Conservation (phyloP, 1,140 invertebrate genomes). For the Apocrypta bakeri region DNA sequence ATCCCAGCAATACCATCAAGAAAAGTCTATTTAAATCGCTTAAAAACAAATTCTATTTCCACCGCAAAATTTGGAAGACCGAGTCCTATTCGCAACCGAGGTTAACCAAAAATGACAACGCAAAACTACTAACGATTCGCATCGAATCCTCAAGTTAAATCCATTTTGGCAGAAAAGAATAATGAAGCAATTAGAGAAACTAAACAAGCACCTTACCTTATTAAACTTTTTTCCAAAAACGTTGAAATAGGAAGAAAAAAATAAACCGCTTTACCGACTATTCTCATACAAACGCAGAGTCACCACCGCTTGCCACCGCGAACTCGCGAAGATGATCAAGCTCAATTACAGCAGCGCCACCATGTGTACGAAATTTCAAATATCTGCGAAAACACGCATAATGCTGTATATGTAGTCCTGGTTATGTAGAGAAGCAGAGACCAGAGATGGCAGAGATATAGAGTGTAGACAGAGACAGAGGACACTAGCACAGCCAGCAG, state of each 20-base stretch:
- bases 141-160: neutral
- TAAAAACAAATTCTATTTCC: neutral
- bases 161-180: neutral
- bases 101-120: slow-evolving; percentile 63
- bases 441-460: neutral
- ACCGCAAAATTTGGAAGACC: neutral
- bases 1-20: neutral
- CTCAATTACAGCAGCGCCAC: slow-evolving; percentile 14
- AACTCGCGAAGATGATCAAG: slow-evolving; percentile 10
- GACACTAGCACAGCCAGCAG: too few relatives aligned
- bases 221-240: slow-evolving; percentile 3
- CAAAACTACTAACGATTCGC: slow-evolving; percentile 53
- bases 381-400: slow-evolving; percentile 23
- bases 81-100: neutral
- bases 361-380: neutral
- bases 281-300: slow-evolving; percentile 41
- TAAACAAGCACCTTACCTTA: neutral
- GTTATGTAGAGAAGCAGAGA: neutral
- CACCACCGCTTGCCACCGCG: too few relatives aligned
- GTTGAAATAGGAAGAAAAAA: slow-evolving; percentile 20
- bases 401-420: too few relatives aligned
- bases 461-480: too few relatives aligned
- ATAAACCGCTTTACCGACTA: slow-evolving; percentile 28
- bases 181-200: neutral
- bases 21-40: too few relatives aligned